A percentile compares a stretch with the other conserved stretches of the same genome.
Evolutionary conservation across 2,888 invertebrate genomes (phyloP).

Genomic region (Diploptera punctata): DNA sequence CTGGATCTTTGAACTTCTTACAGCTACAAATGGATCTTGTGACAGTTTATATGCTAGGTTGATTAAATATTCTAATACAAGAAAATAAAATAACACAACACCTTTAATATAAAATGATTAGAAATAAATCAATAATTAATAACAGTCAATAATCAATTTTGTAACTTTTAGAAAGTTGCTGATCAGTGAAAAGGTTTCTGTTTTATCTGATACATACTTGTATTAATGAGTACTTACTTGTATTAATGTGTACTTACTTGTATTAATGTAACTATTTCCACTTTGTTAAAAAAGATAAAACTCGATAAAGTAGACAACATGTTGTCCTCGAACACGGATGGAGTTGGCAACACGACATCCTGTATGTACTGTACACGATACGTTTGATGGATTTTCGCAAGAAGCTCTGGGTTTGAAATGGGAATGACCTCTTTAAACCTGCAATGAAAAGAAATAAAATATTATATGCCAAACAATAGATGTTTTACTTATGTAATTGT

Average conservation of each 20-base stretch:
- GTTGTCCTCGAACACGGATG: slow-evolving; percentile 99
- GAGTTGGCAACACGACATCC: slow-evolving; percentile 98
- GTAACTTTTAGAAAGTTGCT: too few relatives aligned
- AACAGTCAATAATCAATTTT: too few relatives aligned
- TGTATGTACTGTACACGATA: slow-evolving; percentile 99
- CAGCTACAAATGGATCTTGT: too few relatives aligned
- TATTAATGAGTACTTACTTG: too few relatives aligned
- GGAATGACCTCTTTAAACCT: slow-evolving; percentile 92
- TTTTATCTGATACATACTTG: background rate
- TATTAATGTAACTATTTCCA: slow-evolving; percentile 97
- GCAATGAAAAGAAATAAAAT: slow-evolving; percentile 39
- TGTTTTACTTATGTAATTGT: too few relatives aligned
- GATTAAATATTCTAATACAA: too few relatives aligned
- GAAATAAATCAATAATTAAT: slow-evolving; percentile 26
- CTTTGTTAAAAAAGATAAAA: slow-evolving; percentile 99
- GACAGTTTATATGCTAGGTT: too few relatives aligned
- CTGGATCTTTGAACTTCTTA: too few relatives aligned
- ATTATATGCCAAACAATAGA: too few relatives aligned
- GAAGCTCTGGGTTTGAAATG: slow-evolving; percentile 91
- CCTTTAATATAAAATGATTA: too few relatives aligned
- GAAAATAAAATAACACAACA: too few relatives aligned
- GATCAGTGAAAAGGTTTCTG: too few relatives aligned
- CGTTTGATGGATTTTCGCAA: slow-evolving; percentile 99
- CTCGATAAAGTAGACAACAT: slow-evolving; percentile 96
- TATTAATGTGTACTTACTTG: slow-evolving; percentile 63